Percentiles rank a stretch among this genome's conserved stretches.
These are phyloP conservation scores for Suncus etruscus DNA, from an alignment of 2,113 vertebrate species.

Conservation along the genomic window DNA sequence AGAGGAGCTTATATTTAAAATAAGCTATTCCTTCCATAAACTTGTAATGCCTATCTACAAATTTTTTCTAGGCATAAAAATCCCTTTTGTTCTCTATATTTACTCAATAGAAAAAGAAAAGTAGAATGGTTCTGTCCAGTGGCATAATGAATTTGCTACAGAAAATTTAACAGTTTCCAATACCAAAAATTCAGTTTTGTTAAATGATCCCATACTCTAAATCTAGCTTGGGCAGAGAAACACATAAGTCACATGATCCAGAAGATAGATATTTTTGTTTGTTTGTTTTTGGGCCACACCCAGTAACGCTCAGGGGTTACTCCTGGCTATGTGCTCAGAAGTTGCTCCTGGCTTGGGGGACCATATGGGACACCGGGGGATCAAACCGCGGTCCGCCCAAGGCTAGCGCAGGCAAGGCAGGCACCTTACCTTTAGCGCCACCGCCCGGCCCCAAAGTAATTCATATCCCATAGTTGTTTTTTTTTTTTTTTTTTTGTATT, in stretches of 20 bases:
- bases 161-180: constrained; percentile 21
- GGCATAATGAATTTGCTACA: background rate
- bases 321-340: too few species aligned
- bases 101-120: background rate
- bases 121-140: background rate
- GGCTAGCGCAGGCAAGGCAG: too few species aligned
- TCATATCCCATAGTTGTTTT: too few species aligned
- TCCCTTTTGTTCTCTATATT: constrained; percentile 3
- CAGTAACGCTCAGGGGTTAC: too few species aligned
- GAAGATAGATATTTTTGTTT: too few species aligned
- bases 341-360: too few species aligned
- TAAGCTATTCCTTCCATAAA: background rate
- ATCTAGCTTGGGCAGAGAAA: background rate
- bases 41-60: background rate
- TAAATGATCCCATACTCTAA: background rate
- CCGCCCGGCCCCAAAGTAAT: too few species aligned
- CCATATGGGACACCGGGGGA: too few species aligned
- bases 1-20: background rate
- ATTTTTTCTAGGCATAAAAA: background rate
- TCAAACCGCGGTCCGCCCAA: too few species aligned
- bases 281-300: too few species aligned
- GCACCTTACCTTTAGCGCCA: too few species aligned
- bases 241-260: background rate
- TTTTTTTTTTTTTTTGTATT: too few species aligned
- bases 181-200: background rate